These are phyloP conservation scores for Myotis lucifugus DNA, from an alignment of 2,113 vertebrate species.

Conservation along the genomic window DNA sequence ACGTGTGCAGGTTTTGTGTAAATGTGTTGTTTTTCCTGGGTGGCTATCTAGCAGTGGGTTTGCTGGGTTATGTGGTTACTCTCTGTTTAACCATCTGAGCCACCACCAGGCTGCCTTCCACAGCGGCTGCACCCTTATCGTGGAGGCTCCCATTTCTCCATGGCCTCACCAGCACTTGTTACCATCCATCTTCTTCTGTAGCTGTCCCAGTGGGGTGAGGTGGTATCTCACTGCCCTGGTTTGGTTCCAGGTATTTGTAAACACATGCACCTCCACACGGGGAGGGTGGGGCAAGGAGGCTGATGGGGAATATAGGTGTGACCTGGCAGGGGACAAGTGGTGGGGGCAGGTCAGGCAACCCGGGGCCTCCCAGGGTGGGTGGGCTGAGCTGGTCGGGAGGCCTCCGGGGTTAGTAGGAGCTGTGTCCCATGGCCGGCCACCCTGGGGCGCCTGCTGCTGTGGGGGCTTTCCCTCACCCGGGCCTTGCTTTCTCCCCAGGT, in stretches of 20 bases:
- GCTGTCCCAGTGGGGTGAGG: fast-evolving
- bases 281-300: neutral
- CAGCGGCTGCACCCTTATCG: fast-evolving
- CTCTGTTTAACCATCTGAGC: neutral
- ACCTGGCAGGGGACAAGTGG: neutral
- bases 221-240: fast-evolving
- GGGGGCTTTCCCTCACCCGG: neutral
- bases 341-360: neutral
- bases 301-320: neutral
- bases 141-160: neutral
- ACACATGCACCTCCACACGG: fast-evolving
- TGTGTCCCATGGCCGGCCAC: neutral
- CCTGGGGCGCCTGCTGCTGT: fast-evolving
- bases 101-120: neutral
- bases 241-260: neutral
- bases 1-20: fast-evolving
- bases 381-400: neutral
- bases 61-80: neutral
- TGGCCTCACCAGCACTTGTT: fast-evolving
- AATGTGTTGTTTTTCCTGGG: fast-evolving
- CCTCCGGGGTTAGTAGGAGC: neutral
- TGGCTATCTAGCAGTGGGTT: fast-evolving
- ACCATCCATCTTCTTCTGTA: neutral
- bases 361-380: fast-evolving
- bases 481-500: slow-evolving; percentile 83